These are phyloP conservation scores for Beroe ovata DNA, from an alignment of 37 sponge, comb jelly and placozoan species.

Conservation along the genomic window DNA sequence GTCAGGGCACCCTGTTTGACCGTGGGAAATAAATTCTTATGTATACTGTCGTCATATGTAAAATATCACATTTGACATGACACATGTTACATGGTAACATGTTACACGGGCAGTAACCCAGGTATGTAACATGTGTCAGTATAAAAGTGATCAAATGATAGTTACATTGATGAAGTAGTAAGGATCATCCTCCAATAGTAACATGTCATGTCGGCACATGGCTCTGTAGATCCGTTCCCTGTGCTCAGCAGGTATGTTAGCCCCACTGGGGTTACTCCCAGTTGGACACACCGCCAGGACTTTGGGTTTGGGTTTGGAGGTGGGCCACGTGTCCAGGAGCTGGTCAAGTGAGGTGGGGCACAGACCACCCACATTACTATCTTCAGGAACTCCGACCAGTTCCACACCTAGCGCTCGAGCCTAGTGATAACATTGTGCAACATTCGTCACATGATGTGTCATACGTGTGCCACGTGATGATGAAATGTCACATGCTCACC, in stretches of 20 bases:
- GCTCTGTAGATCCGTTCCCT: background rate
- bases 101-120: too few relatives aligned
- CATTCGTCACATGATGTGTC: background rate
- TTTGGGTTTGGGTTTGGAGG: conserved; percentile 9
- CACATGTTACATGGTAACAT: too few relatives aligned
- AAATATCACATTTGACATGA: too few relatives aligned
- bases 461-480: background rate
- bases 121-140: too few relatives aligned
- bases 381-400: conserved; percentile 8
- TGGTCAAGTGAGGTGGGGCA: background rate
- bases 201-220: conserved; percentile 1
- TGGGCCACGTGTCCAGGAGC: background rate
- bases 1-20: too few relatives aligned
- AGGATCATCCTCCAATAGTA: conserved; percentile 55
- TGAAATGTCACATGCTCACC: too few relatives aligned
- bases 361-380: conserved; percentile 7
- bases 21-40: too few relatives aligned
- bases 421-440: background rate
- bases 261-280: conserved; percentile 58
- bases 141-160: too few relatives aligned
- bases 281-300: conserved; percentile 20
- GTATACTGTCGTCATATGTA: too few relatives aligned
- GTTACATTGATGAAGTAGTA: conserved; percentile 55
- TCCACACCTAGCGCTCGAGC: background rate
- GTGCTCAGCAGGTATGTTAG: conserved; percentile 22